A percentile compares a stretch with the other conserved stretches of the same genome.
Conservation (phyloP, 2,113 vertebrate species). For the Opisthocomus hoazin region DNA sequence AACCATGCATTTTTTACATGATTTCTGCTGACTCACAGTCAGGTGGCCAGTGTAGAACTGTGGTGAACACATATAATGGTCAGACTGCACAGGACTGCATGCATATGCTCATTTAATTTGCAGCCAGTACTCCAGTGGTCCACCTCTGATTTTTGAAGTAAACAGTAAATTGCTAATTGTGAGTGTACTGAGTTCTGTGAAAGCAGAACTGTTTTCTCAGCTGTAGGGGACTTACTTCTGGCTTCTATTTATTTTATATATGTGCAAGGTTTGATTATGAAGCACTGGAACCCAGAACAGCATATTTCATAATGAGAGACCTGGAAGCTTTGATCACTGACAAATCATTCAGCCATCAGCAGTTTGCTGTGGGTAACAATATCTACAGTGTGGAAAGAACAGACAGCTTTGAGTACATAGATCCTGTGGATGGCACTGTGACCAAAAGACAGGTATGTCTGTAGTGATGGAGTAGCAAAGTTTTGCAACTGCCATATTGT, state of each 20-base stretch:
- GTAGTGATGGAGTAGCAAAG: background rate
- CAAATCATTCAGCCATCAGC: constrained; percentile 91
- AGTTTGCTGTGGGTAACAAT: constrained; percentile 92
- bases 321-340: constrained; percentile 88
- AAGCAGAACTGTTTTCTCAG: background rate
- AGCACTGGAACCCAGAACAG: constrained; percentile 87
- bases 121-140: background rate
- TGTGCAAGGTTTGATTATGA: constrained; percentile 93
- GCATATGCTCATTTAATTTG: background rate
- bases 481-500: background rate
- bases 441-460: constrained; percentile 91
- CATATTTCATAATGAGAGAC: constrained; percentile 93
- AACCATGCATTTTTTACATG: background rate
- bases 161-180: background rate
- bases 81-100: background rate
- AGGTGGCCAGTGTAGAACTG: background rate
- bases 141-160: background rate
- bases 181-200: background rate
- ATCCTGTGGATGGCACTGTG: constrained; percentile 96
- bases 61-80: background rate
- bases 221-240: background rate
- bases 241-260: background rate
- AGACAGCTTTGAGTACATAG: constrained; percentile 95
- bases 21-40: background rate
- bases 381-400: constrained; percentile 90